Conservation (phyloP, 2,113 vertebrate species). For the Hippocampus guttulatus region DNA sequence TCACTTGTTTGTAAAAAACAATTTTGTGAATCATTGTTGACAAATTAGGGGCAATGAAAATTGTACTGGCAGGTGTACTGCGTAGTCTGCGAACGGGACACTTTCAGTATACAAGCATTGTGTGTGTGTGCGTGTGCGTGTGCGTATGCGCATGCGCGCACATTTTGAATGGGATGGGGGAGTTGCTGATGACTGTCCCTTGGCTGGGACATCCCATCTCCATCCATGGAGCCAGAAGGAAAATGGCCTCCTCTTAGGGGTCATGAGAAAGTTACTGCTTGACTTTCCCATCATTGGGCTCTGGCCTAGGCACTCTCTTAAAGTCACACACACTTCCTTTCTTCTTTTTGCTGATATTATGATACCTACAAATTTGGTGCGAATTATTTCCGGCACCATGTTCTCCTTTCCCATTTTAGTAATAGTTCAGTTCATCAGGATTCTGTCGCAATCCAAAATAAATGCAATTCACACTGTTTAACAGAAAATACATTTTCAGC, state of each 20-base stretch:
- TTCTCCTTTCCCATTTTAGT: constrained; percentile 18
- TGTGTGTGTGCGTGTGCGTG: background rate
- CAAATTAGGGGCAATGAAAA: background rate
- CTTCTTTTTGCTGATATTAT: constrained; percentile 4
- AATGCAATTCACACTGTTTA: constrained; percentile 2
- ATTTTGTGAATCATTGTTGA: background rate
- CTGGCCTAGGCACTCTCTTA: constrained; percentile 56
- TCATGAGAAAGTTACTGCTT: constrained; percentile 82
- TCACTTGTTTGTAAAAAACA: background rate
- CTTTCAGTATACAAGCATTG: background rate
- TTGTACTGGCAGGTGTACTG: background rate
- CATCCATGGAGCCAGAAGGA: constrained; percentile 56
- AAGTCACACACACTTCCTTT: constrained; percentile 48
- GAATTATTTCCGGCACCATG: constrained; percentile 4
- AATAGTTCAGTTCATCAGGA: constrained; percentile 10
- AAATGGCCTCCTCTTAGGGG: constrained; percentile 64
- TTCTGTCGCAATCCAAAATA: constrained; percentile 18
- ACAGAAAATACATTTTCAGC: constrained; percentile 9
- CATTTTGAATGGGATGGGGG: background rate
- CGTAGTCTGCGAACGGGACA: background rate
- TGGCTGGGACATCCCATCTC: constrained; percentile 31
- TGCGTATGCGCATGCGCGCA: background rate
- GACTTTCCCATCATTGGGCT: constrained; percentile 79
- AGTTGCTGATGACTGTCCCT: background rate
- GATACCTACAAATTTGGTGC: constrained; percentile 14